phyloP scores from a whole-genome alignment of 2,113 vertebrate genomes.

The Donacobius atricapilla region DNA sequence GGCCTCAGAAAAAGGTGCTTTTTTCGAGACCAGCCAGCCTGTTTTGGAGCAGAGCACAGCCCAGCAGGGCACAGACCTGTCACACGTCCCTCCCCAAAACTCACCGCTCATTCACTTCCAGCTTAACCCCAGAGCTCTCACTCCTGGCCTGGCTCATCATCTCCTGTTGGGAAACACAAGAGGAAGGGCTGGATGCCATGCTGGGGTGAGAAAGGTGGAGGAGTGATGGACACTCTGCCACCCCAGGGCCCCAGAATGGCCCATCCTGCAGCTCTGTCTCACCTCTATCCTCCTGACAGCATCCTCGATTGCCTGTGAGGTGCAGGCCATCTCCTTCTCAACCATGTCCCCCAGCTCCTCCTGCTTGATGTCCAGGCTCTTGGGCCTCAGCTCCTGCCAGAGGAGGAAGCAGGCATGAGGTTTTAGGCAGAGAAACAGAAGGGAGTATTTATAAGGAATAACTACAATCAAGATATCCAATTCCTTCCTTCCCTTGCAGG shows the following conservation, averaged over 20 bases:
- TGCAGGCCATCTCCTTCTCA: conserved; percentile 96
- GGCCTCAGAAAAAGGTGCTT: background rate
- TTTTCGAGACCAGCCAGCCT: background rate
- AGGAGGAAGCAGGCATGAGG: background rate
- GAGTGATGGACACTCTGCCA: too few relatives aligned
- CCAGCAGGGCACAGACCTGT: background rate
- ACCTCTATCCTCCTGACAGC: conserved; percentile 93
- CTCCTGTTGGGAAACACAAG: conserved; percentile 73
- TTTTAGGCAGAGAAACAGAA: background rate
- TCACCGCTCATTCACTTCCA: conserved; percentile 96
- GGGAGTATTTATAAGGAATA: background rate
- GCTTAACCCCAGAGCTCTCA: conserved; percentile 86
- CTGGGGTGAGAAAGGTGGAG: background rate
- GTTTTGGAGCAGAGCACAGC: background rate
- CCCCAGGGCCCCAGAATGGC: background rate
- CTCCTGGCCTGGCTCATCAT: conserved; percentile 95
- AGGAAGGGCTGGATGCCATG: background rate
- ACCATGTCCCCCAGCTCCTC: conserved; percentile 95
- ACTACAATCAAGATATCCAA: background rate
- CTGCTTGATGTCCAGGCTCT: conserved; percentile 87
- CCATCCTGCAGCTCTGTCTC: background rate
- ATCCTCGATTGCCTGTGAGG: conserved; percentile 89
- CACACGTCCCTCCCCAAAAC: background rate
- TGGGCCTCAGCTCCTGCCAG: conserved; percentile 87
- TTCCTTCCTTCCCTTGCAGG: background rate